phyloP scores from a whole-genome alignment of 2,888 invertebrate species.

The Sepiola atlantica region DNA sequence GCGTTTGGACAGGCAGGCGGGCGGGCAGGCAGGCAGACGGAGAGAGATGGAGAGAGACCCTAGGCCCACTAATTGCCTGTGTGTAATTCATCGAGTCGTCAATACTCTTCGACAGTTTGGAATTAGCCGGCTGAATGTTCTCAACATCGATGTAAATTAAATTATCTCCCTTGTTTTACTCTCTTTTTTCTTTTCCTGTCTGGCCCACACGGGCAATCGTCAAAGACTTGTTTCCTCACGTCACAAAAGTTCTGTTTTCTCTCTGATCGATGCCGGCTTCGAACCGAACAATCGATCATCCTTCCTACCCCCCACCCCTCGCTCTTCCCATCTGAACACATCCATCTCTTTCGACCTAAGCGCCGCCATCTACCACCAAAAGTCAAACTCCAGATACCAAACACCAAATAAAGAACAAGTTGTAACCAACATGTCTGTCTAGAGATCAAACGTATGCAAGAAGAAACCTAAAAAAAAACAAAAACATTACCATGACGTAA shows the following conservation, averaged over 20 bases:
- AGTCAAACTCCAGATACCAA: not conserved
- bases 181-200: not conserved
- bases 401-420: not conserved
- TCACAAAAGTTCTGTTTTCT: not conserved
- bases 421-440: not conserved
- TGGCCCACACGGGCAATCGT: not conserved
- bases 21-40: too few relatives aligned
- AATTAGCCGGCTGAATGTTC: not conserved
- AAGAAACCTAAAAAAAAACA: not conserved
- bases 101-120: not conserved
- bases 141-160: not conserved
- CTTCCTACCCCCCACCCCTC: not conserved
- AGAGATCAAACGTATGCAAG: not conserved
- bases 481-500: too few relatives aligned
- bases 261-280: not conserved
- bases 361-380: not conserved
- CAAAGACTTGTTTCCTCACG: not conserved
- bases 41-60: not conserved
- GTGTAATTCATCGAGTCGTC: not conserved
- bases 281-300: not conserved
- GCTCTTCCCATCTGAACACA: too few relatives aligned
- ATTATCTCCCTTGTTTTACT: not conserved
- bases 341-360: too few relatives aligned
- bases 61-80: too few relatives aligned
- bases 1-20: too few relatives aligned